Evolutionary conservation across 2,113 vertebrate species (phyloP), one percentile per base, ranked within the genome.

Genomic region (Psilopsiagon aurifrons): DNA sequence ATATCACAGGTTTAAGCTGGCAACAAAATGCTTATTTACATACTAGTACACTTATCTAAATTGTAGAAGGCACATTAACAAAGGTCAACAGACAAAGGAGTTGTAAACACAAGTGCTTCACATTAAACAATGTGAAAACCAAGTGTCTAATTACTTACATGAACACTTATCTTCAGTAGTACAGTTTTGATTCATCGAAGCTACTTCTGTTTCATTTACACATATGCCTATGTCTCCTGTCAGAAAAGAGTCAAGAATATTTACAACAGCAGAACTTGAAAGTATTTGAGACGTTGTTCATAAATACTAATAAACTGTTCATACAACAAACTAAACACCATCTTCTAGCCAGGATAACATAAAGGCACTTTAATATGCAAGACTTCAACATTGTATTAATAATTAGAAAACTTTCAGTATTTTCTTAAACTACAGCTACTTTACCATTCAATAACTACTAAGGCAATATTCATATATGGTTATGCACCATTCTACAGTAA

Each of bases 161-260:
- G 43, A 37, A 91, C 97, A 97, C 8, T 62, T 7, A 5, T 18
- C 2, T 70, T 55, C 19, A 66, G 0, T 0, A 23, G 1, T 3
- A 70, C 96, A 97, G 13, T 1, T 1, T 2, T 0, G 0, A 8
- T 2, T 1, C 10, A 8, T 7, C 2, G 0, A 0, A 13, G 0
- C 0, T 18, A 0, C 1, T 69, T 29, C 46, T 20, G 64, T 73
- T 73, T 2, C 25, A 47, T 15, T 86, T 73, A 47, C 25, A 71
- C 97, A 97, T 5, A 1, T 7, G 2, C 18, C 22, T 12, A 3
- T 2, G 7, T 1, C 2, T 17, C 0, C 33, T 89, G 60, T 22
- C 29, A 82, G 51, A 71, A 93, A 77, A 76, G 33, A 76, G 25
- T 67, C 24, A 69, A 55, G 33, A 85, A 23, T n/a, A 79, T 49